Base-by-base conservation (phyloP, 1,140 invertebrate genomes). In the Hydropsyche tenuis region DNA sequence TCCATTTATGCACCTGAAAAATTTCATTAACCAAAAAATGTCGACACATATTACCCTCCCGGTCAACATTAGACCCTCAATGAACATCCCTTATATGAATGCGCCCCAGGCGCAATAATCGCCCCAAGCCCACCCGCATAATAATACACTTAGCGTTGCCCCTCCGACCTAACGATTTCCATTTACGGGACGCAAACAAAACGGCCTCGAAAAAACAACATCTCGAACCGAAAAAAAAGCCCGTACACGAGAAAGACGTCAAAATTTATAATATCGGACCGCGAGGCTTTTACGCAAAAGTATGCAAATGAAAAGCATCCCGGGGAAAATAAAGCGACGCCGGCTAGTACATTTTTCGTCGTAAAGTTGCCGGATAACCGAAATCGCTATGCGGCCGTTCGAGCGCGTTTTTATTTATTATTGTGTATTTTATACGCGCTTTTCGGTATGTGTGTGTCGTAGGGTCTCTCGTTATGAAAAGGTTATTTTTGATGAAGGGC, bases 61-160 rank as follows among this genome's bases (percentile, higher is more conserved):
- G 27, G 63, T 27, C 23, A 43, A 62, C 6, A 62, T 20, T 3
- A 20, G 42, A 63, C 18, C 63, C 11, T 43, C n/a, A 43, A 3
- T 27, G n/a, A 42, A 5, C 27, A 11, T 66, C 45, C 45, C 64
- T 20, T 48, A 42, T 22, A 3, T 18, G 45, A 68, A 68, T 68
- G 65, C 45, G 42, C 11, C 63, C 42, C 63, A 18, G 22, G 43
- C 42, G 63, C 30, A 68, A 48, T 48, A 46, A 48, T 60, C 56
- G 56, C 45, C 65, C 42, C 11, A 43, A 16, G 65, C 42, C 16
- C 65, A 14, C 63, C 23, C 23, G 65, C 27, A 68, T 68, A 68
- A 68, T 68, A 68, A 68, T 68, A 43, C 65, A 68, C 42, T 68
- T 68, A 68, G 45, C 23, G 43, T 7, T 25, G 22, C 56, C 56